A percentile compares a stretch with the other conserved stretches of the same genome.
Conservation (phyloP, 1,140 invertebrate species). For the Drosophila varians region DNA sequence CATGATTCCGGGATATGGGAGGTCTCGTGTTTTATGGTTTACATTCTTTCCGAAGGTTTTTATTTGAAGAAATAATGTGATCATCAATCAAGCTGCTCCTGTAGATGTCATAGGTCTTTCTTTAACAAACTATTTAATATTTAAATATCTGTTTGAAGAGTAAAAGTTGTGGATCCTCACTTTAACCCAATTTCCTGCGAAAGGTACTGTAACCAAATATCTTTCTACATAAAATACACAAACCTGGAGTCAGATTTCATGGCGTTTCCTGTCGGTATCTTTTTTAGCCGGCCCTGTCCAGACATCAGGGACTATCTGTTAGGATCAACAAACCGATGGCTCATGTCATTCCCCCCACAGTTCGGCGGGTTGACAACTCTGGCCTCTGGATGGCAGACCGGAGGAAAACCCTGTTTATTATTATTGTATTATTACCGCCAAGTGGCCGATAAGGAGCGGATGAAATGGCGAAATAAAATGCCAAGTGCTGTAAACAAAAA, state of each 20-base stretch:
- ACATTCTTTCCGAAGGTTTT: too few relatives aligned
- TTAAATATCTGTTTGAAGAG: too few relatives aligned
- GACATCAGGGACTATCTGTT: not conserved
- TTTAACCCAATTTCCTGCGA: not conserved
- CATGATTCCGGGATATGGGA: not conserved
- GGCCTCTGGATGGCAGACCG: slow-evolving; percentile 5
- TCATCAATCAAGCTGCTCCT: too few relatives aligned
- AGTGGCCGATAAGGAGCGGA: slow-evolving; percentile 60
- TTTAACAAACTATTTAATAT: too few relatives aligned
- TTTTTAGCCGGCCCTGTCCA: slow-evolving; percentile 19
- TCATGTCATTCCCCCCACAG: slow-evolving; percentile 32
- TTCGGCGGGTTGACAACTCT: slow-evolving; percentile 46
- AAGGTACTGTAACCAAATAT: not conserved
- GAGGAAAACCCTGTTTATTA: slow-evolving; percentile 44
- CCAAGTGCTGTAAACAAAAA: slow-evolving; percentile 26
- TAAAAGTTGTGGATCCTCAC: too few relatives aligned
- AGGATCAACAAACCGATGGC: slow-evolving; percentile 65
- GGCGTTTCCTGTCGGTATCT: slow-evolving; percentile 15
- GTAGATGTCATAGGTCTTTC: too few relatives aligned
- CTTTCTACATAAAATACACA: slow-evolving; percentile 2
- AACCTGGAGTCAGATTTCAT: slow-evolving; percentile 3
- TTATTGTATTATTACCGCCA: slow-evolving; percentile 35
- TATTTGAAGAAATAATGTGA: too few relatives aligned
- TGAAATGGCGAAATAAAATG: slow-evolving; percentile 23
- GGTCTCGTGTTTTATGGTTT: not conserved